Evolutionary conservation across 2,888 invertebrate genomes (phyloP).

Genomic region (Trissolcus japonicus): DNA sequence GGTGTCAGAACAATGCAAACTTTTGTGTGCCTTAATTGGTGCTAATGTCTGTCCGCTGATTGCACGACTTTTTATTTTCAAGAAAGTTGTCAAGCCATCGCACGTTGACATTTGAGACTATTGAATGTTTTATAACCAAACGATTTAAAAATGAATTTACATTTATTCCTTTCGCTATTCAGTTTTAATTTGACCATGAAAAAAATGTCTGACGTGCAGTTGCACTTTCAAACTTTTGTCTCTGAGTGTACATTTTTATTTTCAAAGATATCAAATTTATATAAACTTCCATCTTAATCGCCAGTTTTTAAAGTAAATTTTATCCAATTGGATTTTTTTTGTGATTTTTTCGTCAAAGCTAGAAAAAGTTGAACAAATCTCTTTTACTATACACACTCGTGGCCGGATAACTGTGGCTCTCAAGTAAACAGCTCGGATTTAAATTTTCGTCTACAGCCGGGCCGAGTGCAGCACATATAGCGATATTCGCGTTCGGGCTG

Average conservation of each 20-base stretch:
- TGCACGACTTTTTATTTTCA: constrained; percentile 38
- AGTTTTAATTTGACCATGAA: background rate
- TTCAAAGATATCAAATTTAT: too few species aligned
- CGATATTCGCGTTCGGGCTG: constrained; percentile 51
- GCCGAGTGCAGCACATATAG: constrained; percentile 34
- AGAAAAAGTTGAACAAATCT: too few species aligned
- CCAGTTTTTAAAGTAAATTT: too few species aligned
- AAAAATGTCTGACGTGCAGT: too few species aligned
- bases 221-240: too few species aligned
- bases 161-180: constrained; percentile 2
- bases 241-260: too few species aligned
- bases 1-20: constrained; percentile 43
- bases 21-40: constrained; percentile 46
- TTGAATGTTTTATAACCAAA: constrained; percentile 19
- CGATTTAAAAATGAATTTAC: background rate
- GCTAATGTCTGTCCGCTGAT: constrained; percentile 41
- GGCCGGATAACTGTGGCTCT: constrained; percentile 6
- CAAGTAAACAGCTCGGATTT: constrained; percentile 23
- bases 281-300: too few species aligned
- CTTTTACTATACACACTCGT: background rate
- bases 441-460: constrained; percentile 34
- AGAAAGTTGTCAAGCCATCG: constrained; percentile 37
- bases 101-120: constrained; percentile 19
- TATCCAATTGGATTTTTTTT: background rate
- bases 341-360: constrained; percentile 11